Evolutionary conservation across 2,113 vertebrate species (phyloP), one percentile per base, ranked within the genome.

Genomic region (Thunnus maccoyii): DNA sequence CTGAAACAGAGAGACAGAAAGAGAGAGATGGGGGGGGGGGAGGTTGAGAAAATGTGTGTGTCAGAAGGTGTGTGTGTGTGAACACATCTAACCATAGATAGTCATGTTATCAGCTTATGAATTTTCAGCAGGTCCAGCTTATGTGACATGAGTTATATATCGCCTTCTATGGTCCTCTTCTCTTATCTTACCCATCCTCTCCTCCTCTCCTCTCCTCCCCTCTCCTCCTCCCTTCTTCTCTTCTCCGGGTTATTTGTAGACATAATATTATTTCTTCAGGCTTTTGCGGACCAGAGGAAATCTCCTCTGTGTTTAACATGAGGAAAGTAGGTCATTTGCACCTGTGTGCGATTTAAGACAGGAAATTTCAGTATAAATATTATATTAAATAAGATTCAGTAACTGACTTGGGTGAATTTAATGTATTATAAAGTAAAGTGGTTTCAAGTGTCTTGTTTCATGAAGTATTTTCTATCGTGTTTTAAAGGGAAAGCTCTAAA

Each of bases 91-190:
- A 84, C 93, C 92, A 92, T 91, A 94, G 91, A 92, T 94, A 93
- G 92, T 91, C 88, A 93, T 90, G 74, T 58, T 90, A 91, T 87
- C 85, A 82, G 67, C 63, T 82, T 80, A 90, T 89, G 82, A 58
- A 81, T 81, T 91, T 90, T 85, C 82, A 72, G 76, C 84, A 71
- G 76, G 79, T 90, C 80, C 80, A 88, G 82, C 89, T 88, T 81
- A 80, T 90, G 78, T 89, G 90, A 83, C 91, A 82, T 60, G 76
- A 84, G 84, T 85, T 86, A 87, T 74, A 80, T 56, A 77, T 82
- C 69, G 85, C 93, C 93, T 92, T 94, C 86, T 94, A 91, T 91
- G 92, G 93, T 88, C 67, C 52, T 89, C 72, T 56, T 18, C 50
- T 67, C 83, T 87, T 82, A 83, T 89, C 83, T 76, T 50, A 47